Conservation (phyloP, 1,140 invertebrate species). For the Belonocnema kinseyi region DNA sequence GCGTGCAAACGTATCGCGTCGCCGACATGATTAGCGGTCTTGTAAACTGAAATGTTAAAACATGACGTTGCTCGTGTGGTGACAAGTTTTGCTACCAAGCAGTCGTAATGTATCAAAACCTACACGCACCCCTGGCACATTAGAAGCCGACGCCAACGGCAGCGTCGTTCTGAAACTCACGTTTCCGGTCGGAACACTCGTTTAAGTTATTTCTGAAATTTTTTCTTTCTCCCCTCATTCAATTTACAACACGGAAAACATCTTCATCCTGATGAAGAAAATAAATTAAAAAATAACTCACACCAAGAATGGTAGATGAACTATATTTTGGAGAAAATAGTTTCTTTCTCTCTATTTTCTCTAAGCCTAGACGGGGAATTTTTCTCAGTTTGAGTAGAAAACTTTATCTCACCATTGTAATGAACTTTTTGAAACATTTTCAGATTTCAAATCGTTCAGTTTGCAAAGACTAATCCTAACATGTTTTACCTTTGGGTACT, state of each 20-base stretch:
- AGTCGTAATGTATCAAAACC: constrained; percentile 69
- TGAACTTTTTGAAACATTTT: too few relatives aligned
- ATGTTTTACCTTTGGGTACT: too few relatives aligned
- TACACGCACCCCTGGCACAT: constrained; percentile 62
- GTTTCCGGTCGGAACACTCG: neutral
- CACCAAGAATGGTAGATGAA: too few relatives aligned
- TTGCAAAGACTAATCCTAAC: too few relatives aligned
- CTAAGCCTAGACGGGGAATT: too few relatives aligned
- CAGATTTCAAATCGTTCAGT: too few relatives aligned
- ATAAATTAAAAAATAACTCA: too few relatives aligned
- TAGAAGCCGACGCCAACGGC: constrained; percentile 48
- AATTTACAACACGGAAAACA: neutral
- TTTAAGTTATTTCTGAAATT: neutral
- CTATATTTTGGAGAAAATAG: too few relatives aligned
- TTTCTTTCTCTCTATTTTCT: too few relatives aligned
- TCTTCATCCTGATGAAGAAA: too few relatives aligned
- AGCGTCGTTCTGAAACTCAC: constrained; percentile 37
- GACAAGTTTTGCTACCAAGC: constrained; percentile 63
- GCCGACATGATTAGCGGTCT: constrained; percentile 70
- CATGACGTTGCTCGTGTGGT: constrained; percentile 61
- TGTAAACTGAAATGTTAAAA: constrained; percentile 75
- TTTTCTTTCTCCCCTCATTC: neutral
- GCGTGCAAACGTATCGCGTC: constrained; percentile 52
- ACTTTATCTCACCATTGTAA: too few relatives aligned
- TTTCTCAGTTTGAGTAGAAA: too few relatives aligned